Conservation (phyloP, 2,113 vertebrate genomes). For the Poeciliopsis prolifica region DNA sequence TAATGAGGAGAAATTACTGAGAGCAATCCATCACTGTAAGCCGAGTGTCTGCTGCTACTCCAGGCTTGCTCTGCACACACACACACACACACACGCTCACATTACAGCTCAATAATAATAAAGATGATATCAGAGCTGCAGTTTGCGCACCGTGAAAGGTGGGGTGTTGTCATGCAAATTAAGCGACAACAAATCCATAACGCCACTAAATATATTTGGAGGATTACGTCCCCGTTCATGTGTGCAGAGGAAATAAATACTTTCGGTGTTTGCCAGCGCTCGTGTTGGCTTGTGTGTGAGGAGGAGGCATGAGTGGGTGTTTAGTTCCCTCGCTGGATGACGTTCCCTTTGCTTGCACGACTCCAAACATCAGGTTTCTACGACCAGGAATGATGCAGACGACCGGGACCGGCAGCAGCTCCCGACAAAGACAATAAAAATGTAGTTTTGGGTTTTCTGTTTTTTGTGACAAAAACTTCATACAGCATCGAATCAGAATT, state of each 20-base stretch:
- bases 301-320: slow-evolving; percentile 9
- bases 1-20: slow-evolving; percentile 83
- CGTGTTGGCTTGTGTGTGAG: slow-evolving; percentile 37
- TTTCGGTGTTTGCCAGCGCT: slow-evolving; percentile 58
- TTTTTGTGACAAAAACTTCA: too few relatives aligned
- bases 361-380: background rate
- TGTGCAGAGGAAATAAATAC: slow-evolving; percentile 66
- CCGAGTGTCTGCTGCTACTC: slow-evolving; percentile 65
- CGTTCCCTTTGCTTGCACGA: slow-evolving; percentile 7
- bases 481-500: too few relatives aligned
- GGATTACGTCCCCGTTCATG: slow-evolving; percentile 66
- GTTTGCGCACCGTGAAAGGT: slow-evolving; percentile 64
- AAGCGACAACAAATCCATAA: slow-evolving; percentile 78
- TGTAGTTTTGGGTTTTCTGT: too few relatives aligned
- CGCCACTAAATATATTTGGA: slow-evolving; percentile 76
- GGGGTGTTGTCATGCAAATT: slow-evolving; percentile 81
- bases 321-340: slow-evolving; percentile 36
- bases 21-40: slow-evolving; percentile 77
- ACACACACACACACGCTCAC: slow-evolving; percentile 1
- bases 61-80: slow-evolving; percentile 69
- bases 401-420: background rate
- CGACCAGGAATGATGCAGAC: too few relatives aligned
- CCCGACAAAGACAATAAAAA: background rate
- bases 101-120: slow-evolving; percentile 77
- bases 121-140: slow-evolving; percentile 75